Evolutionary conservation across 2,888 invertebrate genomes (phyloP).

Genomic region (Amiota communis): DNA sequence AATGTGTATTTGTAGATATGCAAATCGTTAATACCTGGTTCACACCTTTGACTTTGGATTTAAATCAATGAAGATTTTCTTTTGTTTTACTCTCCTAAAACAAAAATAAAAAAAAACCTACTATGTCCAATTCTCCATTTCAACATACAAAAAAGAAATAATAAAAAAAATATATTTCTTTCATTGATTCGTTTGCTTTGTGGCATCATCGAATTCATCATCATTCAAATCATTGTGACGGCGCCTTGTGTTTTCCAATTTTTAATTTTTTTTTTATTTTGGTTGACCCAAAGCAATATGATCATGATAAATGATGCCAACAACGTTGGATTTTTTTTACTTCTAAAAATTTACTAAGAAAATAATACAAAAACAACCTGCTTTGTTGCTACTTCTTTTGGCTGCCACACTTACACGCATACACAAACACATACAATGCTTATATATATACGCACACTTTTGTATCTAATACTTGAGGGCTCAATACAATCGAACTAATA

Average conservation of each 20-base stretch:
- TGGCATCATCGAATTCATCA: constrained; percentile 29
- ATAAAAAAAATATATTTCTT: constrained; percentile 30
- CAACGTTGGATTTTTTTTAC: constrained; percentile 23
- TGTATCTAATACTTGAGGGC: neutral
- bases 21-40: neutral
- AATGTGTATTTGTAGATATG: neutral
- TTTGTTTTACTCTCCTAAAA: neutral
- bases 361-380: neutral
- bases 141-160: constrained; percentile 40
- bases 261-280: constrained; percentile 39
- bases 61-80: constrained; percentile 13
- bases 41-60: neutral
- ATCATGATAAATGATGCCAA: constrained; percentile 57
- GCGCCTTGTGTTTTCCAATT: neutral
- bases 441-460: neutral
- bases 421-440: neutral
- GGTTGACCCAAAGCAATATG: constrained; percentile 45
- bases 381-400: neutral
- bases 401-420: neutral
- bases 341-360: neutral
- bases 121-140: constrained; percentile 49
- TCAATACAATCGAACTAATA: too few relatives aligned
- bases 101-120: neutral
- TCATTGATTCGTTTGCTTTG: constrained; percentile 19
- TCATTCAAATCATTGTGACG: neutral